A percentile compares a stretch with the other conserved stretches of the same genome.
Evolutionary conservation across 2,888 invertebrate species (phyloP).

Genomic region (Rapana venosa): DNA sequence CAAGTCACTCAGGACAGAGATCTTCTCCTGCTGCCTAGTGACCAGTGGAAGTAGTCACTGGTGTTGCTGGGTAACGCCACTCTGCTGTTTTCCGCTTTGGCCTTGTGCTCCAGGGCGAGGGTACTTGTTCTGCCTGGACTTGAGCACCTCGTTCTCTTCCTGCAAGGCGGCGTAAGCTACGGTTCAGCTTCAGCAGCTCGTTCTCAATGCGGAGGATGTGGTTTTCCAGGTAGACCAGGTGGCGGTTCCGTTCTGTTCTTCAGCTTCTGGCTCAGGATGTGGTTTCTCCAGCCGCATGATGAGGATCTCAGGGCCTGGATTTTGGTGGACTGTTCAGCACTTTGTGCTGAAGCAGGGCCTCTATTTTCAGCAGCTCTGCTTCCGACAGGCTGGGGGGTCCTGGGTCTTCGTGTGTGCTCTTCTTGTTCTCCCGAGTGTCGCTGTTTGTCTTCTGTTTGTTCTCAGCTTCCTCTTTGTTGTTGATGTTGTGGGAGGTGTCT

Average conservation of each 20-base stretch:
- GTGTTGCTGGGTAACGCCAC: conserved; percentile 48
- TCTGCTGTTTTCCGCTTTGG: not conserved
- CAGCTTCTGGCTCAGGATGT: conserved; percentile 62
- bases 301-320: conserved; percentile 66
- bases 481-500: not conserved
- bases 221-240: conserved; percentile 68
- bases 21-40: conserved; percentile 61
- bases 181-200: conserved; percentile 67
- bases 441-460: not conserved
- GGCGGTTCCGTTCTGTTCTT: conserved; percentile 65
- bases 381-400: not conserved
- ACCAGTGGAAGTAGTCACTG: conserved; percentile 58
- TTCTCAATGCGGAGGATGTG: conserved; percentile 71
- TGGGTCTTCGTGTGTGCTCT: not conserved
- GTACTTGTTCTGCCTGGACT: conserved; percentile 59
- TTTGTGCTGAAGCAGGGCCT: conserved; percentile 51
- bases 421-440: not conserved
- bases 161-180: conserved; percentile 62
- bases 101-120: conserved; percentile 57
- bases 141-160: conserved; percentile 62
- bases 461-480: not conserved
- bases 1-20: conserved; percentile 60
- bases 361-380: conserved; percentile 42
- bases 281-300: conserved; percentile 72
- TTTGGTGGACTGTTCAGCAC: conserved; percentile 60